Conservation (phyloP, 2,888 invertebrate genomes). For the Diarsia mendica region DNA sequence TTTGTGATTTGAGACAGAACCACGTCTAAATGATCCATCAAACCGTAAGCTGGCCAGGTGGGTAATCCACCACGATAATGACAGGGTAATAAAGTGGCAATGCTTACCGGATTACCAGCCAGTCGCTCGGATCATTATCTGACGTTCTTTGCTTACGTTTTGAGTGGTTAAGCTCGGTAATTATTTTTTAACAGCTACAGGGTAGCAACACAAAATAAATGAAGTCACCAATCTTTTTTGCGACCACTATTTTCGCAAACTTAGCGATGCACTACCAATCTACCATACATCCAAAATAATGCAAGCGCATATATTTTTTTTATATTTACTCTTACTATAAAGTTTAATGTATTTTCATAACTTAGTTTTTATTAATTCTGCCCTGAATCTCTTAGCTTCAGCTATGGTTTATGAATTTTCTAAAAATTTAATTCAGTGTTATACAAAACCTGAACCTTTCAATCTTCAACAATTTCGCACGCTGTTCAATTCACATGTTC, state of each 20-base stretch:
- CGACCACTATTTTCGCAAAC: not conserved
- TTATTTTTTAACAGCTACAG: constrained; percentile 14
- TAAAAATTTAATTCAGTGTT: not conserved
- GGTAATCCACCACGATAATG: constrained; percentile 56
- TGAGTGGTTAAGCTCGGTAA: constrained; percentile 37
- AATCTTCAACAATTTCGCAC: constrained; percentile 52
- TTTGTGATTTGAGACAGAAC: constrained; percentile 60
- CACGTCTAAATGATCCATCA: constrained; percentile 73
- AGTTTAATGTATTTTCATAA: not conserved
- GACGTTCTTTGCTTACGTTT: constrained; percentile 55
- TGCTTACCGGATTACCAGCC: constrained; percentile 75
- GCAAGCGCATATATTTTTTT: no score
- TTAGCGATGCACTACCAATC: not conserved
- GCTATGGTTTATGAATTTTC: not conserved
- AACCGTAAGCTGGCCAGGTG: constrained; percentile 68
- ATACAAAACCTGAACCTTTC: constrained; percentile 31
- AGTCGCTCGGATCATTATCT: constrained; percentile 47
- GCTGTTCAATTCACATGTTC: constrained; percentile 62
- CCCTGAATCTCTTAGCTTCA: not conserved
- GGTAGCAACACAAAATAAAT: not conserved
- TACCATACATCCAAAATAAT: constrained; percentile 14
- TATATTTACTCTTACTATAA: no score
- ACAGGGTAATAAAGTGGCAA: constrained; percentile 73
- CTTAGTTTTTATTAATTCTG: not conserved
- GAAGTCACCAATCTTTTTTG: not conserved